phyloP scores from a whole-genome alignment of 1,140 invertebrate genomes.

The Oryctes rhinoceros region DNA sequence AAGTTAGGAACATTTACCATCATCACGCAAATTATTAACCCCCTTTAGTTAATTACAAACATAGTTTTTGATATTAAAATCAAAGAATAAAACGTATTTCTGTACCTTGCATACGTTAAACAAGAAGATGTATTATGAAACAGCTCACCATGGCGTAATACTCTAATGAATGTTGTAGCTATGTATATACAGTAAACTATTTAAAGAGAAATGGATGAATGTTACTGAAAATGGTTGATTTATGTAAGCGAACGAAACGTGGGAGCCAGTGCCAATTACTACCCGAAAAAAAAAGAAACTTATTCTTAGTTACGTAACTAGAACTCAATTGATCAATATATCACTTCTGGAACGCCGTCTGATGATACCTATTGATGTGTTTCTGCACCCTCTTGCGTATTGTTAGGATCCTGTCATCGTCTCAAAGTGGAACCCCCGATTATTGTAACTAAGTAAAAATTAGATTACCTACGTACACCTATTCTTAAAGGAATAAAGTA shows the following conservation, averaged over 20 bases:
- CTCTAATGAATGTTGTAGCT: constrained; percentile 19
- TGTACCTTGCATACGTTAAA: too few relatives aligned
- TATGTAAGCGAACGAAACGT: constrained; percentile 3
- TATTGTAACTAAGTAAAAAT: not conserved
- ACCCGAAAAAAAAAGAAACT: constrained; percentile 6
- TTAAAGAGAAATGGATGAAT: constrained; percentile 19
- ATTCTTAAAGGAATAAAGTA: not conserved
- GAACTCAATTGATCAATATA: too few relatives aligned
- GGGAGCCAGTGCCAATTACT: constrained; percentile 32
- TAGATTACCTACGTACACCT: not conserved
- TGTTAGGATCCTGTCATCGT: not conserved
- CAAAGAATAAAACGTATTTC: too few relatives aligned
- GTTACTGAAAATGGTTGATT: constrained; percentile 3
- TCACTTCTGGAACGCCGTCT: too few relatives aligned
- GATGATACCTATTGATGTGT: not conserved
- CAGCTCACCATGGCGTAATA: constrained; percentile 9
- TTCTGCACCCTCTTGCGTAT: not conserved
- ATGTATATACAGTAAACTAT: constrained; percentile 17
- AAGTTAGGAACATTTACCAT: too few relatives aligned
- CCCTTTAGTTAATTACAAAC: too few relatives aligned
- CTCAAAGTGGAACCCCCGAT: not conserved
- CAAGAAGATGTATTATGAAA: not conserved
- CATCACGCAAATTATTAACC: too few relatives aligned
- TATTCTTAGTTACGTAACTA: not conserved
- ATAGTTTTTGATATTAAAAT: too few relatives aligned